Evolutionary conservation across 2,113 vertebrate species (phyloP).

Genomic region (Pangasianodon gigas): DNA sequence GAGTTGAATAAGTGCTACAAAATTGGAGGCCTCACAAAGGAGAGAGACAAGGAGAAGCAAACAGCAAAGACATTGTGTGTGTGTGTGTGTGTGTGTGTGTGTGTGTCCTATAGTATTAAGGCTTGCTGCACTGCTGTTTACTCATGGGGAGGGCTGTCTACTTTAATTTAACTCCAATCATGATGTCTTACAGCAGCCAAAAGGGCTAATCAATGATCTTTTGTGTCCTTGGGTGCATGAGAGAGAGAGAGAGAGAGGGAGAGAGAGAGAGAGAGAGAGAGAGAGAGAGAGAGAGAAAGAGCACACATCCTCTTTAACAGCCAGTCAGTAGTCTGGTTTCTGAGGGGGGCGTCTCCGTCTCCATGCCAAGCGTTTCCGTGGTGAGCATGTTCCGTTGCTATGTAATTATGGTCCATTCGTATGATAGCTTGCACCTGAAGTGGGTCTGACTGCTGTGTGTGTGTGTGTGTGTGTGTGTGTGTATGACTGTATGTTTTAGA

Average conservation of each 20-base stretch:
- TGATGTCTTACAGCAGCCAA: constrained; percentile 51
- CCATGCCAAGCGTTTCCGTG: constrained; percentile 55
- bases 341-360: constrained; percentile 50
- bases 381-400: constrained; percentile 58
- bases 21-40: constrained; percentile 13
- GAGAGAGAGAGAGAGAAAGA: not conserved
- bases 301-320: constrained; percentile 43
- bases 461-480: constrained; percentile 39
- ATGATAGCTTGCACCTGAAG: constrained; percentile 60
- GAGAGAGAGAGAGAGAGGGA: not conserved
- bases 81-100: constrained; percentile 15
- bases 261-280: constrained; percentile 1
- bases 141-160: constrained; percentile 45
- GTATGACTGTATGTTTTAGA: constrained; percentile 19
- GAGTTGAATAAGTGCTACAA: constrained; percentile 7
- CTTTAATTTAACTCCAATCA: constrained; percentile 58
- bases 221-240: constrained; percentile 46
- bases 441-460: constrained; percentile 56
- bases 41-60: constrained; percentile 11
- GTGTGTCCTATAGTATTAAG: constrained; percentile 26
- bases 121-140: constrained; percentile 43
- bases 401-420: constrained; percentile 61
- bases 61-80: constrained; percentile 24
- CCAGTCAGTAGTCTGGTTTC: constrained; percentile 41
- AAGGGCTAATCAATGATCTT: constrained; percentile 57